phyloP scores from a whole-genome alignment of 2,113 vertebrate species.

The Neogobius melanostomus region DNA sequence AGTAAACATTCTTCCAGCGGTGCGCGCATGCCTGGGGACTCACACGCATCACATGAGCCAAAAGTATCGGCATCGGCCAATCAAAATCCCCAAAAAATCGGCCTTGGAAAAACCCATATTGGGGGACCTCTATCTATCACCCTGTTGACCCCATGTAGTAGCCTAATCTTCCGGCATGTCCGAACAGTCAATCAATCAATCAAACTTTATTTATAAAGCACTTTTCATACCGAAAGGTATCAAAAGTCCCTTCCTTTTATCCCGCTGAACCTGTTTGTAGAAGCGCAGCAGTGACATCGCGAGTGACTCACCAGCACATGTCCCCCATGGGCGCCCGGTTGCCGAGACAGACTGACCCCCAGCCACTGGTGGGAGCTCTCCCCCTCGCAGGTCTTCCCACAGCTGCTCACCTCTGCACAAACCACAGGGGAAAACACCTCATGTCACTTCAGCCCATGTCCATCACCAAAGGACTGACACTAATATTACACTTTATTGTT shows the following conservation, averaged over 20 bases:
- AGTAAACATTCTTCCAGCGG: constrained; percentile 93
- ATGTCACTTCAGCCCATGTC: neutral
- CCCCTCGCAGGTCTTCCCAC: constrained; percentile 87
- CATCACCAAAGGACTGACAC: no score
- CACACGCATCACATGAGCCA: constrained; percentile 17
- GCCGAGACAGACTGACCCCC: constrained; percentile 91
- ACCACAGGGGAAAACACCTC: constrained; percentile 7
- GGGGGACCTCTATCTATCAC: no score
- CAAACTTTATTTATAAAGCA: neutral
- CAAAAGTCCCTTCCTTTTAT: no score
- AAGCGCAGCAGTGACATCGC: neutral
- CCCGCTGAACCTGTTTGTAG: neutral
- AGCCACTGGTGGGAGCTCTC: constrained; percentile 94
- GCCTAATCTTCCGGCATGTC: neutral
- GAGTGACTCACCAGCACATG: constrained; percentile 80
- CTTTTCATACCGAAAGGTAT: neutral
- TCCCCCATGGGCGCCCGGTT: constrained; percentile 78
- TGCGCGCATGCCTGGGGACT: constrained; percentile 75
- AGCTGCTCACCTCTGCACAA: constrained; percentile 74
- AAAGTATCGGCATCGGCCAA: no score
- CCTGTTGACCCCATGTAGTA: no score
- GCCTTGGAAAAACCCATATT: no score
- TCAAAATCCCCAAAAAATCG: no score
- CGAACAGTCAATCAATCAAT: neutral
- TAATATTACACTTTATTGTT: no score